A percentile compares a stretch with the other conserved stretches of the same genome.
Evolutionary conservation across 64 coral and sea anemone species (phyloP).

Genomic region (Dendrophyllia cribrosa): DNA sequence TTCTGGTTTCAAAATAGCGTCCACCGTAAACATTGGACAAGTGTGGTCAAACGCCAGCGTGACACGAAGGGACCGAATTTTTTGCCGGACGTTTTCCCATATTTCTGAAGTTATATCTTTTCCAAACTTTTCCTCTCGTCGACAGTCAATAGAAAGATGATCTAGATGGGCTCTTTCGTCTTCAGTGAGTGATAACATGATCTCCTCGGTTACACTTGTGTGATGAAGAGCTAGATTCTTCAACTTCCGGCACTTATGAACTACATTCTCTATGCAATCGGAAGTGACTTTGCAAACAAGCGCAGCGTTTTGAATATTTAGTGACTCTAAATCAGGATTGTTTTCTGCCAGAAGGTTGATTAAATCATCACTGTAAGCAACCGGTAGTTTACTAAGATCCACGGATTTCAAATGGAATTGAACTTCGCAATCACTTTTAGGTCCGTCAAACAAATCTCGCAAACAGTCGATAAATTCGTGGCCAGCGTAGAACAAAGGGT

Average conservation of each 20-base stretch:
- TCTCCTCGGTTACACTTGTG: conserved; percentile 81
- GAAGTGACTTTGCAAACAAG: conserved; percentile 94
- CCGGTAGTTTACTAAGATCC: conserved; percentile 75
- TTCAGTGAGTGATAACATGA: conserved; percentile 75
- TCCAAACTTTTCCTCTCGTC: conserved; percentile 92
- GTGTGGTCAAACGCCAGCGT: conserved; percentile 82
- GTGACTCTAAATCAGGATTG: conserved; percentile 72
- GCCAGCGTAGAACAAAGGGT: conserved; percentile 94
- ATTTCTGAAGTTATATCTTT: conserved; percentile 83
- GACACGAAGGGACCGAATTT: conserved; percentile 78
- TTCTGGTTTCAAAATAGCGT: conserved; percentile 91
- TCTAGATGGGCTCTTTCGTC: conserved; percentile 65
- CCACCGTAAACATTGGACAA: conserved; percentile 93
- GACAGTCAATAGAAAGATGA: conserved; percentile 79
- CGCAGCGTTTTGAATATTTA: conserved; percentile 92
- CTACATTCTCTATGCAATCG: conserved; percentile 71
- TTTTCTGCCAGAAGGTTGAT: conserved; percentile 76
- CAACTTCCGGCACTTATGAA: conserved; percentile 76
- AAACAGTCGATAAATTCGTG: conserved; percentile 81
- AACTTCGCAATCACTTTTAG: conserved; percentile 2
- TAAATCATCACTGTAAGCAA: conserved; percentile 77
- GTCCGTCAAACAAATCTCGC: conserved; percentile 62
- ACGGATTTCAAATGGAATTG: conserved; percentile 56
- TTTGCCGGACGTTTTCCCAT: conserved; percentile 60
- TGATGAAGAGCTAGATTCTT: conserved; percentile 83